Conservation (phyloP, 2,797 vertebrate genomes). For the Sebastes iracundus region DNA sequence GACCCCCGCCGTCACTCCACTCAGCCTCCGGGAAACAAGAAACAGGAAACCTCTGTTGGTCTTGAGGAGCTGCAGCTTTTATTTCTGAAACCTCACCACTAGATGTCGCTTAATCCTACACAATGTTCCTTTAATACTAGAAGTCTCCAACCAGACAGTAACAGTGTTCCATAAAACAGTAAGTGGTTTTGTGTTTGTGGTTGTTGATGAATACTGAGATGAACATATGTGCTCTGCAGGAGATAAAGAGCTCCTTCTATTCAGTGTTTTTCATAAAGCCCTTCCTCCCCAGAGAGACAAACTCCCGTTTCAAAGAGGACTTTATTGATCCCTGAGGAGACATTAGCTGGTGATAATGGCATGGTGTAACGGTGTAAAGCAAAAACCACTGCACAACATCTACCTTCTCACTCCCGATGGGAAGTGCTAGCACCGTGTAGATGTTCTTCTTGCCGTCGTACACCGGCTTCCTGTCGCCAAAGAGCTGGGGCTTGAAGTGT, state of each 20-base stretch:
- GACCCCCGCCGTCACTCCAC: too few relatives aligned
- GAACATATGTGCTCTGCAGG: background rate
- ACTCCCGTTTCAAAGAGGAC: background rate
- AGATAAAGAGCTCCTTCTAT: background rate
- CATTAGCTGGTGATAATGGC: background rate
- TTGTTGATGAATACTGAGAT: background rate
- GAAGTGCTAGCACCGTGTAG: slow-evolving; percentile 96
- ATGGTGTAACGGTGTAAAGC: background rate
- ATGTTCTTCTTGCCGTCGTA: slow-evolving; percentile 99
- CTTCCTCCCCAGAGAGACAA: background rate
- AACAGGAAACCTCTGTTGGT: too few relatives aligned
- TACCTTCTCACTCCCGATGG: slow-evolving; percentile 97
- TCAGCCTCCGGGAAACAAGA: too few relatives aligned
- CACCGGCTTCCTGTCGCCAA: slow-evolving; percentile 96
- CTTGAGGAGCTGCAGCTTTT: too few relatives aligned
- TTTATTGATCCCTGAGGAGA: slow-evolving; percentile 14
- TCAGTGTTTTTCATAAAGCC: background rate
- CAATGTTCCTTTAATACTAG: background rate
- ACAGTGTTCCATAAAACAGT: background rate
- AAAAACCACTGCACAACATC: background rate
- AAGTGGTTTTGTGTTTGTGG: background rate
- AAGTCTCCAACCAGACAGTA: background rate
- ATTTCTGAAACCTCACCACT: too few relatives aligned
- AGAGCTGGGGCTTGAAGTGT: slow-evolving; percentile 99
- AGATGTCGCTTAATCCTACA: too few relatives aligned